Base-by-base conservation (phyloP, 1,140 invertebrate species). In the Eumeta japonica region DNA sequence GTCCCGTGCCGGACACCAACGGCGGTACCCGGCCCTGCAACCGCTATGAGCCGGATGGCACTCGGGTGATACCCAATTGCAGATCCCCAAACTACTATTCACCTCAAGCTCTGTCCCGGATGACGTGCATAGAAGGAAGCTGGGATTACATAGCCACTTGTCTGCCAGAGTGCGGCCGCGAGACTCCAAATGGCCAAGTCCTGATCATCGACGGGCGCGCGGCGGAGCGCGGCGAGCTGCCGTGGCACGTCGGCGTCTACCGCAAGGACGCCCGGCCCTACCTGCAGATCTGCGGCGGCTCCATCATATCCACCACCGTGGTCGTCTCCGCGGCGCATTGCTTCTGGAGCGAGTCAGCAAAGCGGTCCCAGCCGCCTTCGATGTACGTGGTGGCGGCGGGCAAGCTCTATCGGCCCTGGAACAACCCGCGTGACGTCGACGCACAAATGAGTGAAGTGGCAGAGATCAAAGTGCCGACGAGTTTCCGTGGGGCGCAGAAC, bases 201-300 rank as follows among this genome's bases (percentile, higher is more conserved):
- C 50, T 77, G 4, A 41, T 70, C 2, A 51, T 67, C 1, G 57
- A 63, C 10, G 76, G 73, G 0, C 27, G 41, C 11, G 37, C 43
- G 1, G 76, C 67, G 0, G 55, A 72, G 33, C 36, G 55, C 0
- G 76, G 68, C 0, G 52, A 75, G 37, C 68, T 81, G 28, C 81
- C 80, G 0, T 83, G 81, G 80, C 77, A 81, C 28, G 64, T 74
- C 7, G 80, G 75, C 1, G 62, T 83, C 28, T 83, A 80, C 53
- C 40, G 20, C n/a, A 73, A 62, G 34, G 46, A 30, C 5, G 39
- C 32, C 27, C 61, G 30, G 14, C 39, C 46, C 2, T 60, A 54
- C 39, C 43, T 46, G 33, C 75, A 78, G 39, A 66, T 75, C 31
- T 81, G 80, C 33, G 78, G 74, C n/a, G n/a, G n/a, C n/a, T n/a